Base-by-base conservation (phyloP, 2,797 vertebrate genomes). In the Falco peregrinus region DNA sequence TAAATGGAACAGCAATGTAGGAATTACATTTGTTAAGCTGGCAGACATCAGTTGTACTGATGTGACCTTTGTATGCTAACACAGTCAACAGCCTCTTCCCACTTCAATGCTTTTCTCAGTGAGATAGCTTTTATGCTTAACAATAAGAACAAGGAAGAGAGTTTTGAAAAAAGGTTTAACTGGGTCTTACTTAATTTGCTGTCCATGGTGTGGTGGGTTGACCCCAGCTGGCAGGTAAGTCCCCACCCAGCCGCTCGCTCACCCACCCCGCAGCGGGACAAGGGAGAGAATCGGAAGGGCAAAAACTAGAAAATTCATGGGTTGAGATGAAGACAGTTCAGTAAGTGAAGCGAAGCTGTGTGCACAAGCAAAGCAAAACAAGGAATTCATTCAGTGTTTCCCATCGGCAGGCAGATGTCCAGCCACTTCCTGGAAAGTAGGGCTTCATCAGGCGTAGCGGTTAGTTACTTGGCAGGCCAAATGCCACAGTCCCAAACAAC, bases 371-470 rank as follows among this genome's bases (percentile, higher is more conserved):
- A 41, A 45, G 35, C 20, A 48, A 68, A 82, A 29, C 21, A 33
- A 45, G n/a, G 29, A 75, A 16, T 65, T 45, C 2, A 19, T 86
- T 74, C 17, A 35, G 4, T 60, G 2, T 31, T 77, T 84, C 45
- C 63, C 28, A 37, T 31, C 1, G 4, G 19, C 43, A 65, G 16
- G 37, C 39, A 76, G 37, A 16, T 63, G 18, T 64, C 43, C 37
- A 74, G 41, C 43, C 2, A 2, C 20, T 60, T 68, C 29, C 11
- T 37, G 59, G 20, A 79, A 68, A 71, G 45, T 48, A 41, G 28
- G 11, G 14, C 56, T 81, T 22, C 14, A 5, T 45, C 26, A 25
- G 2, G 1, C 1, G 0, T 35, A 26, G 33, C 2, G 0, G 6
- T 50, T 50, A 11, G 5, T 50, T 37, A 37, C 37, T 37, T 37